Evolutionary conservation across 1,140 invertebrate genomes (phyloP).

Genomic region (Hetaerina americana): DNA sequence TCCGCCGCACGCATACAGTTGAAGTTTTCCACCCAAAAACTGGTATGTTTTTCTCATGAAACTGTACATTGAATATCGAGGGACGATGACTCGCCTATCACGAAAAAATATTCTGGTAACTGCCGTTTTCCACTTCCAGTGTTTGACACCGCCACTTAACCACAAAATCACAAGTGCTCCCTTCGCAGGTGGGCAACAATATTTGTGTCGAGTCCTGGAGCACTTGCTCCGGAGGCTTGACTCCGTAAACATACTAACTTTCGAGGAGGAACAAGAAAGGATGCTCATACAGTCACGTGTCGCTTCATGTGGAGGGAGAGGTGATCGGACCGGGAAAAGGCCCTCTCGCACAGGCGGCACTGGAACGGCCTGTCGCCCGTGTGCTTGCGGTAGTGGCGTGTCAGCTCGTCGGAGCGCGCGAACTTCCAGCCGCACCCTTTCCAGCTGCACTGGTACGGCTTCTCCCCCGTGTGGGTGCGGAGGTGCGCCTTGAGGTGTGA

Average conservation of each 20-base stretch:
- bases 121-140: background rate
- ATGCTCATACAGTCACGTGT: constrained; percentile 29
- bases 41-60: background rate
- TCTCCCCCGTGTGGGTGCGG: constrained; percentile 54
- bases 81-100: background rate
- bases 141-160: background rate
- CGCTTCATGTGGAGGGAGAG: constrained; percentile 50
- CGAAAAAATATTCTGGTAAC: background rate
- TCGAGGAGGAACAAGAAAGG: background rate
- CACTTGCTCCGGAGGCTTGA: background rate
- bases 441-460: constrained; percentile 54
- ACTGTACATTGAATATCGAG: background rate
- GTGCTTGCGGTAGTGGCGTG: constrained; percentile 43
- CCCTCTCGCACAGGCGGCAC: constrained; percentile 41
- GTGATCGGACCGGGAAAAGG: constrained; percentile 48
- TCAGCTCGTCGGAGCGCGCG: constrained; percentile 52
- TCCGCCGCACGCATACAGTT: background rate
- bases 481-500: constrained; percentile 57
- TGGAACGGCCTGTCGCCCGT: constrained; percentile 43
- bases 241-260: background rate
- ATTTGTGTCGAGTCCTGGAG: background rate
- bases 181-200: background rate
- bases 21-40: background rate
- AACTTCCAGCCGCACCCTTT: constrained; percentile 57
- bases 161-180: background rate